Evolutionary conservation across 2,888 invertebrate species (phyloP).

Genomic region (Clivina fossor): DNA sequence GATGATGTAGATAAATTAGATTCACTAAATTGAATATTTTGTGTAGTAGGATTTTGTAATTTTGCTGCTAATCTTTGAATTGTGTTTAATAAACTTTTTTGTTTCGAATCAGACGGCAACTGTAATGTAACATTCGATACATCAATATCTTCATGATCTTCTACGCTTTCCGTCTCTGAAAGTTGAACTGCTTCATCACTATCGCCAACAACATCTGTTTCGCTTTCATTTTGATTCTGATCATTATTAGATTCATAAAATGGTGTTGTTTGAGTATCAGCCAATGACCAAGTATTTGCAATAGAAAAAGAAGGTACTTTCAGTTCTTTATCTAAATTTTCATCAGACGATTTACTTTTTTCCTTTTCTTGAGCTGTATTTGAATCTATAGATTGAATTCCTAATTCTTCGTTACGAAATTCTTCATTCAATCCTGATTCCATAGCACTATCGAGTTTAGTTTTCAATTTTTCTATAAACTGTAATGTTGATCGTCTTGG

Average conservation of each 20-base stretch:
- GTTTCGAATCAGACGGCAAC: slow-evolving; percentile 34
- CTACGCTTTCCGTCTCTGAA: not conserved
- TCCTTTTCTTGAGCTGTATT: too few species aligned
- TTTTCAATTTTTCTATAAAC: slow-evolving; percentile 46
- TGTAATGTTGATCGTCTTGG: slow-evolving; percentile 45
- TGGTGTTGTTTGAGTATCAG: too few species aligned
- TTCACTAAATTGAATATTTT: not conserved
- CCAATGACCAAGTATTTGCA: too few species aligned
- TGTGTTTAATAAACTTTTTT: slow-evolving; percentile 46
- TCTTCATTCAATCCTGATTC: too few species aligned
- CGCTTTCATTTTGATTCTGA: too few species aligned
- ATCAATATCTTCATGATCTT: slow-evolving; percentile 16
- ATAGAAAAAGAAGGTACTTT: too few species aligned
- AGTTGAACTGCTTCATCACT: slow-evolving; percentile 25
- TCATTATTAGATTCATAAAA: too few species aligned
- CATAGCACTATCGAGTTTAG: too few species aligned
- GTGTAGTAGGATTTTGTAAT: slow-evolving; percentile 41
- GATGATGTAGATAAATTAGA: not conserved
- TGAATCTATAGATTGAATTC: too few species aligned
- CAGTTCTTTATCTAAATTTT: too few species aligned
- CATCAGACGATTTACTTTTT: too few species aligned
- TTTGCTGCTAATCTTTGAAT: slow-evolving; percentile 50
- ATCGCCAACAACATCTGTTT: slow-evolving; percentile 48
- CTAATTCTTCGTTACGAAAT: not conserved
- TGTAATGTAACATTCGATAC: slow-evolving; percentile 26